Evolutionary conservation across 2,888 invertebrate species (phyloP), one percentile per base, ranked within the genome.

Genomic region (Meghimatium bilineatum): DNA sequence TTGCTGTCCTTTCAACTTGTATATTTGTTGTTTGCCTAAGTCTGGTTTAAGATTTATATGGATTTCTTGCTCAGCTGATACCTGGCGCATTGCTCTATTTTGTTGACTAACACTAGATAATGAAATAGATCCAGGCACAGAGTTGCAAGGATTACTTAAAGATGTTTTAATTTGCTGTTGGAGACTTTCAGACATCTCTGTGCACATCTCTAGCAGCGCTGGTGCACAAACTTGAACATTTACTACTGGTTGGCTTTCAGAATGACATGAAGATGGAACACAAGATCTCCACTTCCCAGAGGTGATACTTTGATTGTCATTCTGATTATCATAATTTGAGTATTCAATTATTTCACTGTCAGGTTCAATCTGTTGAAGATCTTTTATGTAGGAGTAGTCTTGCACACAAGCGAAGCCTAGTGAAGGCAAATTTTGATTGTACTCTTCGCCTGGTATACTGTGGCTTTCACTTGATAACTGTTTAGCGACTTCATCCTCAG

Each of bases 131-230:
- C n/a, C 36, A 1, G 38, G n/a, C 14, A 52, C 32, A 52, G 32
- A 29, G 32, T 1, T 52, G 29, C 23, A 49, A 23, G 74, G 6
- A 29, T 32, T 23, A 74, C 29, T 52, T 26, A 38, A 63, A n/a
- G 78, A 78, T 32, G 66, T 78, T 67, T 78, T 78, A 44, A 78
- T 78, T 44, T 78, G 78, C n/a, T 78, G 78, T 29, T 78, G 78
- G 34, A 78, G 78, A 32, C 63, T 66, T 44, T 34, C 38, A 32
- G 78, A 29, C 67, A 78, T 78, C 32, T 78, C 66, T 29, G 44
- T 14, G 17, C 67, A 12, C 49, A 78, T 38, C 1, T n/a, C 63
- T 5, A 78, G 78, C 29, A 78, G 44, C 6, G 78, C 78, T n/a
- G n/a, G 29, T n/a, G 78, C 78, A 38, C 67, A 29, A 20, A 36